These are phyloP conservation scores for Limnephilus rhombicus DNA, from an alignment of 2,888 invertebrate species.

Conservation along the genomic window DNA sequence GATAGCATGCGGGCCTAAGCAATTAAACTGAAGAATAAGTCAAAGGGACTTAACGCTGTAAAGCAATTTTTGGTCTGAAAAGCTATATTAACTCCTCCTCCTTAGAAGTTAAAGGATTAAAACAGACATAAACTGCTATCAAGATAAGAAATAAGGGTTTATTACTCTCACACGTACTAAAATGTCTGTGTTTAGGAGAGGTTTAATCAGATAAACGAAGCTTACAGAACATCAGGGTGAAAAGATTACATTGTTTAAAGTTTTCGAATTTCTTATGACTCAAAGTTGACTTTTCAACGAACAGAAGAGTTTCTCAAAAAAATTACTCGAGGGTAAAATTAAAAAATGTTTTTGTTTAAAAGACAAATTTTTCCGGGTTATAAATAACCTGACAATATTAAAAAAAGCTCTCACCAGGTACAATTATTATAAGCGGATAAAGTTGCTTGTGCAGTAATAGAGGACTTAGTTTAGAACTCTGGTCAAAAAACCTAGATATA, in stretches of 20 bases:
- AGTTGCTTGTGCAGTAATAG: too few relatives aligned
- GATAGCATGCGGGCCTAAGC: background rate
- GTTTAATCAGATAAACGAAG: background rate
- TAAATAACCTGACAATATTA: too few relatives aligned
- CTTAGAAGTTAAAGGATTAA: background rate
- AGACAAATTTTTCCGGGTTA: too few relatives aligned
- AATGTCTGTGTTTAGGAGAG: background rate
- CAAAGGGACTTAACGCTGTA: background rate
- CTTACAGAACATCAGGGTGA: background rate
- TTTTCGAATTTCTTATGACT: background rate
- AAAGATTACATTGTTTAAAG: background rate
- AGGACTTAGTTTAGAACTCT: too few relatives aligned
- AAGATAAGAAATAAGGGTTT: background rate
- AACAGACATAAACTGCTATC: background rate
- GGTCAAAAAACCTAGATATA: too few relatives aligned
- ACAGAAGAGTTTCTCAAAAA: too few relatives aligned
- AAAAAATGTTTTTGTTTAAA: too few relatives aligned
- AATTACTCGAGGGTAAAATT: too few relatives aligned
- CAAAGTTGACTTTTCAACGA: too few relatives aligned
- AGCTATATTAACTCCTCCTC: background rate
- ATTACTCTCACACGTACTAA: background rate
- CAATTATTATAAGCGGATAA: too few relatives aligned
- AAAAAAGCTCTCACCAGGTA: too few relatives aligned
- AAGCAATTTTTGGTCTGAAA: background rate
- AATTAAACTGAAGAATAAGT: background rate